These are phyloP conservation scores for Rhopalosiphum nymphaeae DNA, from an alignment of 2,888 invertebrate species.

Conservation along the genomic window DNA sequence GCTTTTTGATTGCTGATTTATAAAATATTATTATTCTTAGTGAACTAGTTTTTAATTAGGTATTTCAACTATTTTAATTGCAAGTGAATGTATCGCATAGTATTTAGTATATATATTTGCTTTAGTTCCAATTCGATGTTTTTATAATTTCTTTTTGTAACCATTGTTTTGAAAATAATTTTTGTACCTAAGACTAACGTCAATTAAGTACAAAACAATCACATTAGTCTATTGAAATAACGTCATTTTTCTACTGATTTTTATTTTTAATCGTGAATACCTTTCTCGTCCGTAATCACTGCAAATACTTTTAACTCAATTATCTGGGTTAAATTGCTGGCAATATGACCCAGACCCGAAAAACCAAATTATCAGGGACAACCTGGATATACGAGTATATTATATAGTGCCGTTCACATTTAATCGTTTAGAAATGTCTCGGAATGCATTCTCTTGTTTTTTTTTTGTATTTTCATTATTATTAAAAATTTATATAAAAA, in stretches of 20 bases:
- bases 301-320: constrained; percentile 12
- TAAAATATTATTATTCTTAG: background rate
- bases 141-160: background rate
- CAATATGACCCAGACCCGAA: background rate
- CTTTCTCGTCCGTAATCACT: background rate
- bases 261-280: background rate
- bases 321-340: background rate
- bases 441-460: background rate
- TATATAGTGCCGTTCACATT: background rate
- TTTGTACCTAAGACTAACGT: background rate
- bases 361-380: constrained; percentile 9
- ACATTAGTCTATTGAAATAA: background rate
- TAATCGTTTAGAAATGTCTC: background rate
- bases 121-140: background rate
- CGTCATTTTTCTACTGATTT: background rate
- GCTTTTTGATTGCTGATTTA: background rate
- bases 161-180: background rate
- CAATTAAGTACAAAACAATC: background rate
- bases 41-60: background rate
- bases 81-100: no score
- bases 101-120: background rate
- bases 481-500: background rate
- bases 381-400: background rate
- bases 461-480: background rate
- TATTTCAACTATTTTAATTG: background rate